A percentile compares a stretch with the other conserved stretches of the same genome.
These are phyloP conservation scores for Corvus cornix DNA, from an alignment of 2,113 vertebrate genomes.

Conservation along the genomic window DNA sequence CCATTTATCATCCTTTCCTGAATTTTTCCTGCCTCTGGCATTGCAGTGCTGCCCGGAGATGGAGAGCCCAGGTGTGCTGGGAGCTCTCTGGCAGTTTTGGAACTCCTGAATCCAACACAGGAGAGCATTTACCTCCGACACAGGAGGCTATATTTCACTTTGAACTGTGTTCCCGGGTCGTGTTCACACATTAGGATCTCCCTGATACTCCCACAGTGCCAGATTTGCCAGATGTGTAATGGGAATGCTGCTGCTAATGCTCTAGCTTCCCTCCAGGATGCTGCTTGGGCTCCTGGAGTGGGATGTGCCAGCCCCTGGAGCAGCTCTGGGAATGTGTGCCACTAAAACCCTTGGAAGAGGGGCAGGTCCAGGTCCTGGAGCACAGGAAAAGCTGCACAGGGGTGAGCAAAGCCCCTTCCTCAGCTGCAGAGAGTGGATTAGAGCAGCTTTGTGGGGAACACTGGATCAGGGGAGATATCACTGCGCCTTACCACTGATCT, in stretches of 20 bases:
- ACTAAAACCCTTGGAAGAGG: rapidly evolving
- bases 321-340: rapidly evolving
- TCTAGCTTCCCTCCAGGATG: not conserved
- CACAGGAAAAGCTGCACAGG: not conserved
- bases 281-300: not conserved
- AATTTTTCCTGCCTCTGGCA: rapidly evolving
- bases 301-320: not conserved
- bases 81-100: not conserved
- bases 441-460: not conserved
- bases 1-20: not conserved
- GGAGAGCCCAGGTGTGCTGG: not conserved
- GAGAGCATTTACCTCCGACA: not conserved
- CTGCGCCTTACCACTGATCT: not conserved
- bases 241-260: not conserved
- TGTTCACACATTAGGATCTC: not conserved
- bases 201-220: not conserved
- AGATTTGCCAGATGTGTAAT: not conserved
- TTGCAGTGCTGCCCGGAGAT: no score
- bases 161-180: not conserved
- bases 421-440: not conserved
- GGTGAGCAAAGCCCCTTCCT: not conserved
- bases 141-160: not conserved
- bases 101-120: not conserved
- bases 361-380: not conserved
- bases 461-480: rapidly evolving